These are phyloP conservation scores for Coranthus polyacanthus DNA, from an alignment of 2,797 vertebrate species.

Conservation along the genomic window DNA sequence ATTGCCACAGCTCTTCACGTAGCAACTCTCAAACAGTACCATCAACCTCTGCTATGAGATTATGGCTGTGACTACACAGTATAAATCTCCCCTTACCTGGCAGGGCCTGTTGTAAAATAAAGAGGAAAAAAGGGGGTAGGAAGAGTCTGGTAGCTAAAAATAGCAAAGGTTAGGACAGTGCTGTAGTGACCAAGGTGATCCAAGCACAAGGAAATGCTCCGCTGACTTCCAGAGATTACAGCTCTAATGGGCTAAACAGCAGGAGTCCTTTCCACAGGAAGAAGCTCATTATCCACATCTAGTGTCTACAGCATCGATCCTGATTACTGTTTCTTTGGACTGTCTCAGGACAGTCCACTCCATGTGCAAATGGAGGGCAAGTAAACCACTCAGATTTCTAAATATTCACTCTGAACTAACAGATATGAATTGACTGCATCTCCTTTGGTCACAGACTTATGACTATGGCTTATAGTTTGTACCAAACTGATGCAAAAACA, in stretches of 20 bases:
- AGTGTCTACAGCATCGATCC: slow-evolving; percentile 41
- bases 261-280: slow-evolving; percentile 74
- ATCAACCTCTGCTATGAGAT: slow-evolving; percentile 38
- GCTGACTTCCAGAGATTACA: slow-evolving; percentile 70
- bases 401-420: background rate
- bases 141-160: slow-evolving; percentile 62
- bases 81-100: slow-evolving; percentile 58
- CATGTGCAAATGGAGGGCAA: slow-evolving; percentile 16
- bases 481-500: no score
- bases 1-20: no score
- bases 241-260: slow-evolving; percentile 75
- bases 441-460: background rate
- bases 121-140: background rate
- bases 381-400: slow-evolving; percentile 29
- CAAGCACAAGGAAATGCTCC: slow-evolving; percentile 44
- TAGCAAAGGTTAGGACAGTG: slow-evolving; percentile 53
- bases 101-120: slow-evolving; percentile 25
- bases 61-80: slow-evolving; percentile 35
- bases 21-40: background rate
- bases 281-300: slow-evolving; percentile 70
- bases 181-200: slow-evolving; percentile 69
- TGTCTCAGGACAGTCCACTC: slow-evolving; percentile 28
- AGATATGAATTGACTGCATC: background rate
- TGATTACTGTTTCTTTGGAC: slow-evolving; percentile 53
- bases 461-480: no score